A percentile compares a stretch with the other conserved stretches of the same genome.
Evolutionary conservation across 2,113 vertebrate species (phyloP).

Genomic region (Pogona vitticeps): DNA sequence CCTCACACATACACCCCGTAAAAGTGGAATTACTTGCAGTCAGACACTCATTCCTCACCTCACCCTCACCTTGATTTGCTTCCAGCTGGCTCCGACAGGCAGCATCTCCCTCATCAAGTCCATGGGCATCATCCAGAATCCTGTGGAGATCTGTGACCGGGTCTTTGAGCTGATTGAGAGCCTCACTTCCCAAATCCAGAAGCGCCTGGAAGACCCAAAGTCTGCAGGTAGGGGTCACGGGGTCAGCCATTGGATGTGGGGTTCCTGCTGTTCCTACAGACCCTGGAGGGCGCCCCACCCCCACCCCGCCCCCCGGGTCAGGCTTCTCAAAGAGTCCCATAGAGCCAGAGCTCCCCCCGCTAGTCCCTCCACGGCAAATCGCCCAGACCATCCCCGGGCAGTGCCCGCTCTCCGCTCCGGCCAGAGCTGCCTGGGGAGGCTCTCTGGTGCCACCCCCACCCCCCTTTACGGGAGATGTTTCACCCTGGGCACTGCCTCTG

Average conservation of each 20-base stretch:
- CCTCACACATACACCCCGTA: no score
- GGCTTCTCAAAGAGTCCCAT: no score
- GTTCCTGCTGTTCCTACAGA: no score
- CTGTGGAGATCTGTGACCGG: constrained; percentile 89
- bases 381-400: no score
- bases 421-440: no score
- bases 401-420: no score
- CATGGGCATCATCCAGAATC: constrained; percentile 91
- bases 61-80: neutral
- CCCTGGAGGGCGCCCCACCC: neutral
- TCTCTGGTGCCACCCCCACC: neutral
- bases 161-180: constrained; percentile 93
- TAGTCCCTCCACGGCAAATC: no score
- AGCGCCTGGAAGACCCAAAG: constrained; percentile 91
- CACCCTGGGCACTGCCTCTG: constrained; percentile 22
- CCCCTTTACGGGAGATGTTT: no score
- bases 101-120: constrained; percentile 89
- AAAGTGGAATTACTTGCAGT: no score
- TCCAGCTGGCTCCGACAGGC: constrained; percentile 89
- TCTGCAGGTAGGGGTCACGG: constrained; percentile 80
- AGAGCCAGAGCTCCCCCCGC: no score
- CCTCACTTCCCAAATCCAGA: constrained; percentile 91
- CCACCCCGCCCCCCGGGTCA: neutral
- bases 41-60: neutral
- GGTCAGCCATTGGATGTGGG: neutral